phyloP scores from a whole-genome alignment of 2,113 vertebrate species.

The Xiphias gladius region DNA sequence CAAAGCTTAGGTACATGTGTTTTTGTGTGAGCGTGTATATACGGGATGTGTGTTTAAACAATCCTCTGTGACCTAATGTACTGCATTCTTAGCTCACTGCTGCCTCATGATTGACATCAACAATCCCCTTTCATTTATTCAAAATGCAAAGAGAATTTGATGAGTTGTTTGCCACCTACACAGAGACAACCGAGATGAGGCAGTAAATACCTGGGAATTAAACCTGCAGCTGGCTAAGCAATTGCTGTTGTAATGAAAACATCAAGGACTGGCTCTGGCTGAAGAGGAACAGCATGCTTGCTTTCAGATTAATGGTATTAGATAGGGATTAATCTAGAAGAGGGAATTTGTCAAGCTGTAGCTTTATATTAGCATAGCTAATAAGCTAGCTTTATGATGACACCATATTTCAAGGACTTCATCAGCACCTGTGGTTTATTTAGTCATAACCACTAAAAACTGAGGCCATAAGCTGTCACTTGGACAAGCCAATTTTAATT shows the following conservation, averaged over 20 bases:
- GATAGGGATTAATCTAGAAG: slow-evolving; percentile 72
- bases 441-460: slow-evolving; percentile 35
- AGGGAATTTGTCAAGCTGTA: slow-evolving; percentile 70
- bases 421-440: slow-evolving; percentile 25
- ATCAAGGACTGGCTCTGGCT: slow-evolving; percentile 53
- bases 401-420: slow-evolving; percentile 44
- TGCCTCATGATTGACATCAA: slow-evolving; percentile 52
- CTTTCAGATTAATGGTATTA: slow-evolving; percentile 77
- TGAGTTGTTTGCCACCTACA: slow-evolving; percentile 52
- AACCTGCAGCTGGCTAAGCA: slow-evolving; percentile 65
- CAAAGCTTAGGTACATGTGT: slow-evolving; percentile 58
- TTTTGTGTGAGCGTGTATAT: slow-evolving; percentile 27
- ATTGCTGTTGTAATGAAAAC: slow-evolving; percentile 66
- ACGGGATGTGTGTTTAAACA: slow-evolving; percentile 42
- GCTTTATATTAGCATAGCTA: slow-evolving; percentile 67
- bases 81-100: slow-evolving; percentile 27
- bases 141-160: slow-evolving; percentile 63
- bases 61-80: slow-evolving; percentile 33
- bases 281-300: slow-evolving; percentile 63
- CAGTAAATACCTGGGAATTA: slow-evolving; percentile 64
- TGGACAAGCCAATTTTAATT: slow-evolving; percentile 15
- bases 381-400: slow-evolving; percentile 60
- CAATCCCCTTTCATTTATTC: slow-evolving; percentile 53
- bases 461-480: slow-evolving; percentile 26
- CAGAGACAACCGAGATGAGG: slow-evolving; percentile 42